These are phyloP conservation scores for Misgurnus anguillicaudatus DNA, from an alignment of 2,113 vertebrate genomes.

Conservation along the genomic window DNA sequence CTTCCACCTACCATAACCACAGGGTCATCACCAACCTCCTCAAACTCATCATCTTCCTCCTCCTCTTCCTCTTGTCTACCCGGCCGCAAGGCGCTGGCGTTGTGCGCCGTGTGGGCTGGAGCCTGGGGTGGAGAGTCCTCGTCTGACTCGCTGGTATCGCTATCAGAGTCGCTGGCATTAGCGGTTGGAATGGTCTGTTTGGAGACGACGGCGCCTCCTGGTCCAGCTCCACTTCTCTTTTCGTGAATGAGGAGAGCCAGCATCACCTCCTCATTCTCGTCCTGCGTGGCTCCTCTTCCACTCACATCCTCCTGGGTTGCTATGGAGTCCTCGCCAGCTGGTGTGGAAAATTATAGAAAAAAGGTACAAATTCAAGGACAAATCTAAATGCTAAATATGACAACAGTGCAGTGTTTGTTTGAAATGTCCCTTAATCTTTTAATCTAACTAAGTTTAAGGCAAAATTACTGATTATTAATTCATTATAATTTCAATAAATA, in stretches of 20 bases:
- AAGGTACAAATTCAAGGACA: background rate
- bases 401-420: background rate
- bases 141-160: constrained; percentile 96
- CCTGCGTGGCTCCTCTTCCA: constrained; percentile 70
- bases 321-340: constrained; percentile 70
- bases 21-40: constrained; percentile 88
- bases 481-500: no score
- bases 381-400: background rate
- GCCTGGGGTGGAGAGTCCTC: constrained; percentile 76
- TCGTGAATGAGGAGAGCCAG: constrained; percentile 95
- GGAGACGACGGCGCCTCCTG: constrained; percentile 58
- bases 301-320: constrained; percentile 69
- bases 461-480: no score
- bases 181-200: constrained; percentile 63
- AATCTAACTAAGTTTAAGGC: no score
- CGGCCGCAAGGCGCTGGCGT: constrained; percentile 27
- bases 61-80: constrained; percentile 61
- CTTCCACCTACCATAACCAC: constrained; percentile 87
- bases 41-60: constrained; percentile 90
- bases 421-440: background rate
- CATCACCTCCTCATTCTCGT: constrained; percentile 98
- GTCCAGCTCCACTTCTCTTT: constrained; percentile 77
- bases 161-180: constrained; percentile 92
- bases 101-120: constrained; percentile 1
- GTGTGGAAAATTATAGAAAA: constrained; percentile 9